phyloP scores from a whole-genome alignment of 2,797 vertebrate species.

The Enteromius treurensis region DNA sequence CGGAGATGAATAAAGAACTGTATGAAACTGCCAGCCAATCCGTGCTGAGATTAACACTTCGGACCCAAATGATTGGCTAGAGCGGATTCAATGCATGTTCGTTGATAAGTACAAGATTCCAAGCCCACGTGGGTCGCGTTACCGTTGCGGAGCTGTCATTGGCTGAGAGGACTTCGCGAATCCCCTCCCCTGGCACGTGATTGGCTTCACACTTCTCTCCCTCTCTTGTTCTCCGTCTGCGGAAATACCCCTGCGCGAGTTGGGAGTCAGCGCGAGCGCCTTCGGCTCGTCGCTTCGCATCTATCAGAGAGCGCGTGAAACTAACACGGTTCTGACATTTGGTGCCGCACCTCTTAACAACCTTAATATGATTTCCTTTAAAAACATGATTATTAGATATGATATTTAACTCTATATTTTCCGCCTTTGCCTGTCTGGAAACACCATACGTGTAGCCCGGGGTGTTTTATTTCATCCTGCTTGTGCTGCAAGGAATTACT shows the following conservation, averaged over 20 bases:
- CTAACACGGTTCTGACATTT: constrained; percentile 71
- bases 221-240: constrained; percentile 74
- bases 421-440: constrained; percentile 58
- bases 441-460: constrained; percentile 47
- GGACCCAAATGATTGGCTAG: constrained; percentile 69
- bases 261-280: constrained; percentile 63
- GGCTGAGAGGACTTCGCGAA: constrained; percentile 50
- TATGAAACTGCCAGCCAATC: constrained; percentile 76
- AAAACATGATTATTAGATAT: constrained; percentile 70
- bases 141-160: constrained; percentile 53
- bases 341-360: constrained; percentile 68
- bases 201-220: constrained; percentile 54
- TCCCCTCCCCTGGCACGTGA: constrained; percentile 60
- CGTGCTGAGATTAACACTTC: constrained; percentile 76
- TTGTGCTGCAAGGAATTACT: constrained; percentile 33
- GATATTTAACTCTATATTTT: constrained; percentile 69
- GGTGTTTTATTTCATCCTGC: constrained; percentile 46
- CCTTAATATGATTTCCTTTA: constrained; percentile 69
- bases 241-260: constrained; percentile 75
- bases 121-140: constrained; percentile 75
- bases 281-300: constrained; percentile 69
- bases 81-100: constrained; percentile 52
- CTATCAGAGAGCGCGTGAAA: constrained; percentile 70
- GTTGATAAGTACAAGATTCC: constrained; percentile 65
- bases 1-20: constrained; percentile 74